Percentiles rank a stretch among this genome's conserved stretches.
Evolutionary conservation across 2,113 vertebrate genomes (phyloP).

Genomic region (Tylochromis polylepis): DNA sequence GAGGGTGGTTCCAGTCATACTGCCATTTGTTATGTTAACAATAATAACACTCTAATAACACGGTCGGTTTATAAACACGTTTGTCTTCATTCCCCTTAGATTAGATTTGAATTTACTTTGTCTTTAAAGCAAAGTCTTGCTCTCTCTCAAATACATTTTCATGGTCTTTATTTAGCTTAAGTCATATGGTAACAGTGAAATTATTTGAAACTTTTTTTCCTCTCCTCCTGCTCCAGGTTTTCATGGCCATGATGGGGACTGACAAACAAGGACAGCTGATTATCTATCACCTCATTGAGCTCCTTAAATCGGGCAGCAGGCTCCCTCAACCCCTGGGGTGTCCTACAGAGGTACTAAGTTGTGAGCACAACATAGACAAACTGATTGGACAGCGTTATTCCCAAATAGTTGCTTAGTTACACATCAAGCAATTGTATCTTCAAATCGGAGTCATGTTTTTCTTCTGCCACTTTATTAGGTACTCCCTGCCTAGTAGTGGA

Average conservation of each 20-base stretch:
- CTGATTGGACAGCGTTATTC: not conserved
- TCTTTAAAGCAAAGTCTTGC: not conserved
- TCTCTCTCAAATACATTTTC: not conserved
- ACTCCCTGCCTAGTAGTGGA: not conserved
- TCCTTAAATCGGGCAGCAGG: slow-evolving; percentile 86
- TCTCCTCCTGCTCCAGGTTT: slow-evolving; percentile 76
- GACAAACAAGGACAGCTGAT: slow-evolving; percentile 98
- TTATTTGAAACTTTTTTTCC: not conserved
- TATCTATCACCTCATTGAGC: slow-evolving; percentile 93
- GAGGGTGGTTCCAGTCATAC: not conserved
- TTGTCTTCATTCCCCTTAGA: not conserved
- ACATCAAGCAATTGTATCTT: not conserved
- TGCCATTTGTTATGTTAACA: not conserved
- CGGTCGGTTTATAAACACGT: not conserved
- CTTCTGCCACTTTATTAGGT: not conserved
- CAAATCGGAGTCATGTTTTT: not conserved
- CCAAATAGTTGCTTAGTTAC: not conserved
- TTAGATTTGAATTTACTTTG: not conserved
- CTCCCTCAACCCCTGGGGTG: slow-evolving; percentile 85
- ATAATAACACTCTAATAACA: too few relatives aligned
- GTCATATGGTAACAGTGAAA: not conserved
- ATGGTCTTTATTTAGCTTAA: not conserved
- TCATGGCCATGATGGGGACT: slow-evolving; percentile 97
- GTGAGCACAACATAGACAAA: not conserved
- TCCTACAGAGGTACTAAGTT: slow-evolving; percentile 82